These are phyloP conservation scores for Cervus canadensis DNA, from an alignment of 2,113 vertebrate species.

Conservation along the genomic window DNA sequence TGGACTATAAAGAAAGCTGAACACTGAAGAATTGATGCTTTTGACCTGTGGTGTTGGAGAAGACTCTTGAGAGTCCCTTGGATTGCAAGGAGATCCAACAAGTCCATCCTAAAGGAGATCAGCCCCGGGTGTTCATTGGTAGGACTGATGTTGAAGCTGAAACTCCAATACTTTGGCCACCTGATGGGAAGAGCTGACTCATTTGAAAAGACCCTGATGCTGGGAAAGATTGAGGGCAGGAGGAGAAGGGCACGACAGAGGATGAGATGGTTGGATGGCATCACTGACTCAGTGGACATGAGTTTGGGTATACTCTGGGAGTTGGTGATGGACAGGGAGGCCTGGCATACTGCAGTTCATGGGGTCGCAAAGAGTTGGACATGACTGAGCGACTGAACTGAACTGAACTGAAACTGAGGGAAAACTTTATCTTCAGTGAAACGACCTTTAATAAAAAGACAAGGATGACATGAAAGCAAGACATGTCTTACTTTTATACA, in stretches of 20 bases:
- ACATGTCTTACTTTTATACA: background rate
- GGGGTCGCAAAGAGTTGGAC: background rate
- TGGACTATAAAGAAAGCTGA: background rate
- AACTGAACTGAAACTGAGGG: too few relatives aligned
- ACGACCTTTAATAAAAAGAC: background rate
- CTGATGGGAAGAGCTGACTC: background rate
- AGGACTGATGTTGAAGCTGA: background rate
- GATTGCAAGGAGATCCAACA: background rate
- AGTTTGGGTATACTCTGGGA: background rate
- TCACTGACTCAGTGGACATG: background rate
- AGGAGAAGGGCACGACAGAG: background rate
- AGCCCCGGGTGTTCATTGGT: background rate
- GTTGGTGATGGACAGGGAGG: background rate
- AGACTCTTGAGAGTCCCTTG: background rate
- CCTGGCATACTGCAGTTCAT: accelerated
- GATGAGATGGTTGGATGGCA: background rate
- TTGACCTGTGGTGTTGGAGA: background rate
- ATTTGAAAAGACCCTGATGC: background rate
- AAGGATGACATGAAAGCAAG: background rate
- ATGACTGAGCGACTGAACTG: background rate
- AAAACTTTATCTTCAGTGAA: background rate
- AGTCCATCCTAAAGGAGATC: background rate
- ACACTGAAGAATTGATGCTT: accelerated
- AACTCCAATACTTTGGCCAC: background rate
- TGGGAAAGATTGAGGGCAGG: background rate